phyloP scores from a whole-genome alignment of 2,888 invertebrate genomes.

The Heliconius hortense region DNA sequence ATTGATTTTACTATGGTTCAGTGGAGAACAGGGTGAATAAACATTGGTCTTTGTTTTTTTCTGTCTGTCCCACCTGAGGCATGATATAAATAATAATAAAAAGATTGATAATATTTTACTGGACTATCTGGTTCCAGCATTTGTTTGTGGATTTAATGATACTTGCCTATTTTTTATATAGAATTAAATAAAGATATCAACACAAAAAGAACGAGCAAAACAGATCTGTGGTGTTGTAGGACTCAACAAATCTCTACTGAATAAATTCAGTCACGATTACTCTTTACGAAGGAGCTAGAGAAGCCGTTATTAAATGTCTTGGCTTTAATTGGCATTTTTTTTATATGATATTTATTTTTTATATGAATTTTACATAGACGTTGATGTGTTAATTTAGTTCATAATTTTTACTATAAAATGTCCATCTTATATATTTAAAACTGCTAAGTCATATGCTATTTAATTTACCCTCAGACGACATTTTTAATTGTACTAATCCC shows the following conservation, averaged over 20 bases:
- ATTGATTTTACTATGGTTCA: neutral
- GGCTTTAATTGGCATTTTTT: no score
- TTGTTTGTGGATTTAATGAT: neutral
- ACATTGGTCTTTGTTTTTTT: neutral
- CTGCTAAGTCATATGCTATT: neutral
- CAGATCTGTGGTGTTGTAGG: no score
- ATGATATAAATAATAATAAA: no score
- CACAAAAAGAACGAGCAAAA: no score
- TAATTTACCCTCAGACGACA: conserved; percentile 9
- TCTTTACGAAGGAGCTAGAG: no score
- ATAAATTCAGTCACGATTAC: no score
- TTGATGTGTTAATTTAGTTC: neutral
- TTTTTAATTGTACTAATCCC: conserved; percentile 20
- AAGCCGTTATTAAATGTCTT: no score
- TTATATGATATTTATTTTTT: no score
- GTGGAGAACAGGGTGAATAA: neutral
- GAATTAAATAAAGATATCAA: no score
- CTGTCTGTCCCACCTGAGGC: neutral
- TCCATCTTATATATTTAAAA: neutral
- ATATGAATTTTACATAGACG: no score
- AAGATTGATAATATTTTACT: neutral
- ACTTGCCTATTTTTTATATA: no score
- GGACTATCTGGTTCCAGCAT: neutral
- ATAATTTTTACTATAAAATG: neutral
- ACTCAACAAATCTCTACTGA: no score